Evolutionary conservation across 2,888 invertebrate genomes (phyloP), one percentile per base, ranked within the genome.

Genomic region (Tuta absoluta): DNA sequence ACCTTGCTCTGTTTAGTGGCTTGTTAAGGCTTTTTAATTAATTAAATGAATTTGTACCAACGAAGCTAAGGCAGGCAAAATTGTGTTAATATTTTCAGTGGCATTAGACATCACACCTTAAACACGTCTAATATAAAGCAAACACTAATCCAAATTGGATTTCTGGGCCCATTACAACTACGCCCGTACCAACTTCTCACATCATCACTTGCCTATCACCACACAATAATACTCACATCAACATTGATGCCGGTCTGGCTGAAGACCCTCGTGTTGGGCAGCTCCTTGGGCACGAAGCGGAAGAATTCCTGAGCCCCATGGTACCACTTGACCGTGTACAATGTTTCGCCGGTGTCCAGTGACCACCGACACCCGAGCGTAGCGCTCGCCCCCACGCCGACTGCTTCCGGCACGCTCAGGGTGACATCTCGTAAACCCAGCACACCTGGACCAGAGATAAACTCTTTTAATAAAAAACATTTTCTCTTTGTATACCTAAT

Each of bases 261-360:
- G 81, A 96, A 96, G 61, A 95, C 94, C 67, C 94, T 92, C 10
- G 95, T 95, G 71, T 95, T 94, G n/a, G 96, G 96, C 71, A 95
- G 85, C 79, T 96, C 96, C 81, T 96, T 96, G n/a, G 96, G 96
- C 73, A 96, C 93, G 81, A 93, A 96, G 72, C 96, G 93, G 89
- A 95, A 96, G 92, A 96, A 96, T 85, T 96, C 96, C 71, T 94
- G 93, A 10, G 92, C 87, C 1, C 95, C 95, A 81, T 95, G 95
- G 91, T 96, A 96, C 96, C 96, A 96, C 85, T 96, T 96, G 71
- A 96, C 95, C 41, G 95, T 94, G 86, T 96, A 96, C 8, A 96
- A 91, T 10, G 93, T 92, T 71, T 95, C 95, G 5, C 91, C 91
- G 5, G 93, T 93, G 79, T 95, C 94, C 65, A 96, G 89, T 72